A percentile compares a stretch with the other conserved stretches of the same genome.
Evolutionary conservation across 2,113 vertebrate species (phyloP).

Genomic region (Percopsis transmontana): DNA sequence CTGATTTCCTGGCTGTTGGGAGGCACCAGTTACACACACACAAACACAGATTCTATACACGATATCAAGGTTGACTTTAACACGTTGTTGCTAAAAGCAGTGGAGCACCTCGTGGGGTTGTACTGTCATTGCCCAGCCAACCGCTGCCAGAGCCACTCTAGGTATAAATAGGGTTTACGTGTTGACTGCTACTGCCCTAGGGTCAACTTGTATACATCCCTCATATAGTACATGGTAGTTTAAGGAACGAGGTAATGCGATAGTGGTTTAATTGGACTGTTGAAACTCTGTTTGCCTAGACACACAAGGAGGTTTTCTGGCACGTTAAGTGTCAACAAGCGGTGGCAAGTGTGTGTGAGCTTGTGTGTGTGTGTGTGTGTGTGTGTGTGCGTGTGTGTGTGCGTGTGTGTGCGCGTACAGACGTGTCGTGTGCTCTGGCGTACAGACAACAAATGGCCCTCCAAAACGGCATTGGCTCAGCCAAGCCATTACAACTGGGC

Average conservation of each 20-base stretch:
- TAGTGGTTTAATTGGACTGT: neutral
- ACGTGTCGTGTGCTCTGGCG: constrained; percentile 23
- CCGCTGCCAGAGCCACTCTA: constrained; percentile 15
- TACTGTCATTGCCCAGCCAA: constrained; percentile 20
- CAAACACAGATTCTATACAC: neutral
- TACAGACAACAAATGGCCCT: constrained; percentile 28
- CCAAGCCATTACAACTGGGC: neutral
- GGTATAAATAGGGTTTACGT: constrained; percentile 49
- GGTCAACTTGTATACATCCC: constrained; percentile 18
- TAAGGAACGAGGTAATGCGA: constrained; percentile 10
- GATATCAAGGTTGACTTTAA: constrained; percentile 16
- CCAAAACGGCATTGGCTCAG: constrained; percentile 21
- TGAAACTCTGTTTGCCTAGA: neutral
- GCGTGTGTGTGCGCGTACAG: constrained; percentile 21
- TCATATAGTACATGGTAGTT: constrained; percentile 4
- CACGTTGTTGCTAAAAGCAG: constrained; percentile 20
- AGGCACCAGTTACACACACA: constrained; percentile 16
- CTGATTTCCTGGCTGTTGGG: constrained; percentile 32
- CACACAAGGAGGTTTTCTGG: neutral
- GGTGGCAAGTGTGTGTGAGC: constrained; percentile 4
- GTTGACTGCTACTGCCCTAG: constrained; percentile 32
- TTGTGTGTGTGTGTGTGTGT: constrained; percentile 15
- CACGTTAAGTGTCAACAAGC: neutral
- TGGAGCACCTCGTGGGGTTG: constrained; percentile 12
- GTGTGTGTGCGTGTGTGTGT: constrained; percentile 18